A percentile compares a stretch with the other conserved stretches of the same genome.
phyloP scores from a whole-genome alignment of 2,797 vertebrate genomes.

The Fistularia commersonii region DNA sequence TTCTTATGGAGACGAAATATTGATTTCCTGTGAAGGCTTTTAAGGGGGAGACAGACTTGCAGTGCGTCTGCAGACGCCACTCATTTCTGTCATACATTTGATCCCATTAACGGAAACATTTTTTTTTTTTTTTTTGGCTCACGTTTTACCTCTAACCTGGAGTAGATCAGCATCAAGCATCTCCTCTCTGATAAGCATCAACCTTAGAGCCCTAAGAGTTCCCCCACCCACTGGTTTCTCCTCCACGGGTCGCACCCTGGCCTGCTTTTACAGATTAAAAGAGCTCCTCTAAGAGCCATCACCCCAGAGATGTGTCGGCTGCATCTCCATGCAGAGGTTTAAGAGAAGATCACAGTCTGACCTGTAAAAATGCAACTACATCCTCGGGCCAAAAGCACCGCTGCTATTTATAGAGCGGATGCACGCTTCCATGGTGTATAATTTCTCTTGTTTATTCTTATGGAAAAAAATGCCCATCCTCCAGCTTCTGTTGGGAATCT shows the following conservation, averaged over 20 bases:
- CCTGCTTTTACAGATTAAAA: constrained; percentile 36
- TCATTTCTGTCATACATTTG: constrained; percentile 22
- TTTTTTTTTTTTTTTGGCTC: neutral
- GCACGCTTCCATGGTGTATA: constrained; percentile 59
- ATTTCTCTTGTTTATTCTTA: constrained; percentile 75
- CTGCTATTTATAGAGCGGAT: constrained; percentile 72
- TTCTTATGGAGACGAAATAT: constrained; percentile 61
- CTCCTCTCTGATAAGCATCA: neutral
- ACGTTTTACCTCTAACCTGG: neutral
- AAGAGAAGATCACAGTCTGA: constrained; percentile 61
- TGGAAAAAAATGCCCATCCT: constrained; percentile 52
- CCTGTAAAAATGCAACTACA: constrained; percentile 68
- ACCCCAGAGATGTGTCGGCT: constrained; percentile 30
- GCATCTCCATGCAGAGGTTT: constrained; percentile 40
- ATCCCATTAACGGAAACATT: constrained; percentile 4
- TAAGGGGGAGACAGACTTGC: constrained; percentile 33
- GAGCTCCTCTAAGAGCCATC: constrained; percentile 9
- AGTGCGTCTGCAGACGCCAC: constrained; percentile 17
- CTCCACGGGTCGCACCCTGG: constrained; percentile 10
- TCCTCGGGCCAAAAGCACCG: constrained; percentile 59
- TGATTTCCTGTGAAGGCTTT: constrained; percentile 61
- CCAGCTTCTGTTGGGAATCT: constrained; percentile 57
- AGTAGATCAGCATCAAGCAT: neutral
- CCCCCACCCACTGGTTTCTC: neutral
- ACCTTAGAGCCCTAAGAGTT: neutral